Base-by-base conservation (phyloP, 2,888 invertebrate species). In the Sicus ferrugineus region DNA sequence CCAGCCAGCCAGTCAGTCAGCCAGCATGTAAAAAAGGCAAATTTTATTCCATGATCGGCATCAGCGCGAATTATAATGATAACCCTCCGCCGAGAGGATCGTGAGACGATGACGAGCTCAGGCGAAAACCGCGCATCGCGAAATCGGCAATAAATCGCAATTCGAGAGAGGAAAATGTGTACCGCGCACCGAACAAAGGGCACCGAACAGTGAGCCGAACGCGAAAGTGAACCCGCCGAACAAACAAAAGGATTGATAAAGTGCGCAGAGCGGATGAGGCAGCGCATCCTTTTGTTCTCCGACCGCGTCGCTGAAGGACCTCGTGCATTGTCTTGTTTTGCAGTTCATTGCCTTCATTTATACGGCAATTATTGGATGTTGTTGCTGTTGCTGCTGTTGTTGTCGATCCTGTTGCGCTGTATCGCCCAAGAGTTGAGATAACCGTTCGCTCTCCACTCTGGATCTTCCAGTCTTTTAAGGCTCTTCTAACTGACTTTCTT, bases 11-110 rank as follows among this genome's bases (percentile, higher is more conserved):
- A 70, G 21, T 34, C 31, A 66, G 28, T 34, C 23, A 58, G 16
- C 42, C 9, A 56, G 14, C 58, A 38, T 61, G 81, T 80, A 80
- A 81, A 81, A n/a, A 81, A 81, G 81, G 81, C 80, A 81, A 81
- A 82, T 81, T 75, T 73, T 72, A 75, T 81, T 75, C 73, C 70
- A 74, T 76, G 73, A 77, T 75, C 75, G 72, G 73, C 71, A 70
- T 52, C 66, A 66, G 48, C 42, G 64, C 50, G 54, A 59, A 61
- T 61, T 34, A 61, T 6, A 42, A 38, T 34, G 38, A 61, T 23
- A 38, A 61, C 38, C 61, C 34, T 14, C 23, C n/a, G 11, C 26
- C 21, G 26, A 42, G 7, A 54, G 28, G 28, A 54, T 50, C 14
- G 21, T n/a, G 19, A 14, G 2, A 54, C 11, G 26, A 54, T 7